Conservation (phyloP, 2,797 vertebrate genomes). For the Sciurus carolinensis region DNA sequence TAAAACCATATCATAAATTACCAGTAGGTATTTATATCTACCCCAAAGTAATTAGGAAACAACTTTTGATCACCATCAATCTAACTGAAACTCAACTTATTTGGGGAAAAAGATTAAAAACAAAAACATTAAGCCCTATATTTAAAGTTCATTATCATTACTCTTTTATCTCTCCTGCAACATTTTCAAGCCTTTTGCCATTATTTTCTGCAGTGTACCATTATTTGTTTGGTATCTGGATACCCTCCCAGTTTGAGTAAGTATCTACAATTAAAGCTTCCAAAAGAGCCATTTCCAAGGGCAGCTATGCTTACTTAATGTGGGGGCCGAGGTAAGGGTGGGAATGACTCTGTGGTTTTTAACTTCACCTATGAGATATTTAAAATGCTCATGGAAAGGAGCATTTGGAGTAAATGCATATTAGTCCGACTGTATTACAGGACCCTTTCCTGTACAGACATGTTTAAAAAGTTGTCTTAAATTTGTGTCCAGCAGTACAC, state of each 20-base stretch:
- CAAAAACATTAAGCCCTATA: not conserved
- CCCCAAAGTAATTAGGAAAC: slow-evolving; percentile 39
- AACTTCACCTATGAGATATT: slow-evolving; percentile 25
- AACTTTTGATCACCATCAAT: slow-evolving; percentile 70
- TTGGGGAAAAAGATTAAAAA: slow-evolving; percentile 32
- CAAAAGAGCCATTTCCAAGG: slow-evolving; percentile 57
- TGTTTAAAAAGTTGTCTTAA: slow-evolving; percentile 61
- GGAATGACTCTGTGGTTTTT: slow-evolving; percentile 57
- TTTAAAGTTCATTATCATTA: slow-evolving; percentile 64
- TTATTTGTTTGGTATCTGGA: slow-evolving; percentile 65
- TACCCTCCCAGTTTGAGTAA: slow-evolving; percentile 41
- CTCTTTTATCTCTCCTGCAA: slow-evolving; percentile 43
- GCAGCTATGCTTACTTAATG: slow-evolving; percentile 47
- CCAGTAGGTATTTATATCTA: slow-evolving; percentile 44
- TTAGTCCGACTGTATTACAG: slow-evolving; percentile 52
- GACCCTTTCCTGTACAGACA: slow-evolving; percentile 63
- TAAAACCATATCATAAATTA: slow-evolving; percentile 60
- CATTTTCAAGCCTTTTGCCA: slow-evolving; percentile 40
- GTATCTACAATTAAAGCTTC: slow-evolving; percentile 44
- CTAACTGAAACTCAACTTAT: slow-evolving; percentile 55
- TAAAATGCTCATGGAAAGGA: slow-evolving; percentile 77
- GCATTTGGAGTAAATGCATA: slow-evolving; percentile 54
- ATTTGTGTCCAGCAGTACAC: not conserved
- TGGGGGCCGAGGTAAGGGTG: not conserved
- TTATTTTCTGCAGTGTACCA: slow-evolving; percentile 34